Percentiles rank a stretch among this genome's conserved stretches.
These are phyloP conservation scores for Cervus canadensis DNA, from an alignment of 2,113 vertebrate species.

Conservation along the genomic window DNA sequence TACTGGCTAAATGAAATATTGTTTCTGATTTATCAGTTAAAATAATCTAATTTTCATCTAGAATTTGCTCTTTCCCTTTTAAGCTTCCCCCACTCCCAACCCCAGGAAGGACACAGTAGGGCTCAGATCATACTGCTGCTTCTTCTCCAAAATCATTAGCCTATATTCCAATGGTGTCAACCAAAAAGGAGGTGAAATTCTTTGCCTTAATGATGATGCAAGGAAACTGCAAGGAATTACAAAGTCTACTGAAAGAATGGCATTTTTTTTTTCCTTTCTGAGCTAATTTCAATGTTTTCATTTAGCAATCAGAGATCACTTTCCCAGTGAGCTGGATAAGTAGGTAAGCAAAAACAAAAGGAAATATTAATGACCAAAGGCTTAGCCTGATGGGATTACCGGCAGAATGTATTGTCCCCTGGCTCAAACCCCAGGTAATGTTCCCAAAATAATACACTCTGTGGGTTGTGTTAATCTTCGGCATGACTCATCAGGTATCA, in stretches of 20 bases:
- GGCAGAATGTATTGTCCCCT: background rate
- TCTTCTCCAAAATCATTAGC: background rate
- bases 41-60: background rate
- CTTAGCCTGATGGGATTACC: background rate
- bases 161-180: background rate
- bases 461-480: background rate
- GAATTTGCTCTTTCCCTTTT: background rate
- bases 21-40: background rate
- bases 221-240: background rate
- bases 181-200: background rate
- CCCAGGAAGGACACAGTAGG: background rate
- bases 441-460: background rate
- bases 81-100: background rate
- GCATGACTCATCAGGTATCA: background rate
- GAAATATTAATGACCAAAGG: background rate
- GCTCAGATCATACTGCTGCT: background rate
- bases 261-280: background rate
- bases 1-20: conserved; percentile 2
- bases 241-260: background rate
- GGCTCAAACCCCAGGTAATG: background rate
- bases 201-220: background rate
- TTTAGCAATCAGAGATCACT: background rate
- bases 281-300: conserved; percentile 1
- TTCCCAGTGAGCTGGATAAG: background rate
- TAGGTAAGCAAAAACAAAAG: conserved; percentile 13